These are phyloP conservation scores for Tragelaphus imberbis DNA, from an alignment of 2,113 vertebrate species.

Conservation along the genomic window DNA sequence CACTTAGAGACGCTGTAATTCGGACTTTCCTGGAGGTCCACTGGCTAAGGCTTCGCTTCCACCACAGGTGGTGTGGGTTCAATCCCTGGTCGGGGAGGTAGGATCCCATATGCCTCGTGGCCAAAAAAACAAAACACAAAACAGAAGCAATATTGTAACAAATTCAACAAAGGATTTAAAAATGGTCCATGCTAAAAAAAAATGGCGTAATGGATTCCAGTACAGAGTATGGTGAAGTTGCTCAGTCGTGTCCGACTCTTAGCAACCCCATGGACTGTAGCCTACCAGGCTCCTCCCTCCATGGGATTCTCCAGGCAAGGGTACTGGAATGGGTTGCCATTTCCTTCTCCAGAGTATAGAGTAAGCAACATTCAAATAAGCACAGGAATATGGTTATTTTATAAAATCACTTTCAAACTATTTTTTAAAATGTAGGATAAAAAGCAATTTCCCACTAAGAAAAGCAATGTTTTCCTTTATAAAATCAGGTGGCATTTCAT, in stretches of 20 bases:
- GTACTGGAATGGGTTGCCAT: too few species aligned
- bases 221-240: not conserved
- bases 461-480: not conserved
- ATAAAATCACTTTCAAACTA: not conserved
- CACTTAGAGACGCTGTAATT: rapidly evolving
- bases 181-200: not conserved
- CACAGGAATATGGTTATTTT: not conserved
- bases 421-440: not conserved
- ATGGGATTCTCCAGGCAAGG: too few species aligned
- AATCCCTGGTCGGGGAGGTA: not conserved
- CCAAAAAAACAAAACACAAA: not conserved
- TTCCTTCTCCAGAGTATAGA: not conserved
- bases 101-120: not conserved
- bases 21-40: not conserved
- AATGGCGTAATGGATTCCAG: not conserved
- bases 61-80: rapidly evolving
- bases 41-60: not conserved
- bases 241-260: too few species aligned
- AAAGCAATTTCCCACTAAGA: not conserved
- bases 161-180: not conserved
- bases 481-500: not conserved
- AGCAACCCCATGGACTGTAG: too few species aligned
- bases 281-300: too few species aligned
- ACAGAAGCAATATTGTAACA: not conserved
- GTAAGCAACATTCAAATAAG: not conserved